Base-by-base conservation (phyloP, 2,888 invertebrate species). In the Pachycephus smyrnensis region DNA sequence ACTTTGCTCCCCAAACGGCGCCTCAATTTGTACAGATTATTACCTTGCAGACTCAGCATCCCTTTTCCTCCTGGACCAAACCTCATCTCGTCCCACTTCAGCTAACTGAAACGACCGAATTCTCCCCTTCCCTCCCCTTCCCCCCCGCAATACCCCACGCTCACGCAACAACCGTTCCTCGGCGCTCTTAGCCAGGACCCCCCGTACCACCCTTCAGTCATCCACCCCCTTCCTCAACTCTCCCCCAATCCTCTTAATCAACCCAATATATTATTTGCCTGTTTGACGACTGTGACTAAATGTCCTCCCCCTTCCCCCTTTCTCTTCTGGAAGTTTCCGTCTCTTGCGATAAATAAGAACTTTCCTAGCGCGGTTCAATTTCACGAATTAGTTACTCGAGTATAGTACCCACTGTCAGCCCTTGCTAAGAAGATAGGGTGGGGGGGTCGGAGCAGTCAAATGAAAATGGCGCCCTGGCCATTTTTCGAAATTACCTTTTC, bases 11-110 rank as follows among this genome's bases (percentile, higher is more conserved):
- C 77, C 77, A 40, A 75, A 75, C 74, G 32, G 77, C 77, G 75
- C 71, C 75, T 77, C 77, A 77, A 77, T 77, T 77, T 77, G 77
- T 77, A 77, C 77, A 77, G 77, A 77, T 77, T 77, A 77, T 77
- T 77, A 75, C 77, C 77, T 77, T 23, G 69, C 75, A 12, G 75
- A 37, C 37, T 69, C 75, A 55, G 32, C 77, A 37, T n/a, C 37
- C 31, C 73, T 74, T 23, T 55, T 55, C 9, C 55, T 55, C 55
- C 23, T 55, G 55, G 55, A 55, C 23, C 55, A 23, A 55, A 55
- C 15, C 55, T 9, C 23, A 1, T 55, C 55, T 23, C 23, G 55
- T 55, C 55, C 55, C 23, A 23, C 55, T 55, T 55, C 15, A 23
- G 23, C 55, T 23, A 23, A 55, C 55, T 55, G 55, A 9, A 23